Conservation (phyloP, 2,113 vertebrate genomes). For the Calyptommatus sinebrachiatus region DNA sequence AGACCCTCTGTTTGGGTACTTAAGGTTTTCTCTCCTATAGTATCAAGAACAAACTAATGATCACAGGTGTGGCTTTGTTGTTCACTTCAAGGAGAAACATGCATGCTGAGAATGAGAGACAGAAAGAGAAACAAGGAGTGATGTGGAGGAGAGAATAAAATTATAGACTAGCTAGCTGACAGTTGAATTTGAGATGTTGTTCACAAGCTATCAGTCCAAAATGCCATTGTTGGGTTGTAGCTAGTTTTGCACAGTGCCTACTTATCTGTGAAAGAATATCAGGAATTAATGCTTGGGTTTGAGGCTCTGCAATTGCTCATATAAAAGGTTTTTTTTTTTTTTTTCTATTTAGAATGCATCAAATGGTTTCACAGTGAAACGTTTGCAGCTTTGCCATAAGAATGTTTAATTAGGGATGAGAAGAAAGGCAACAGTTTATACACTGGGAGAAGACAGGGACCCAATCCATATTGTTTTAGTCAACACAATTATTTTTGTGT, state of each 20-base stretch:
- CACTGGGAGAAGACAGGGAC: too few relatives aligned
- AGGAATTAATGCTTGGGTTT: not conserved
- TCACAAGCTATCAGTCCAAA: not conserved
- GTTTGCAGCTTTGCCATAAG: not conserved
- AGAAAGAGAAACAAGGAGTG: not conserved
- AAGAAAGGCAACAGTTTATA: not conserved
- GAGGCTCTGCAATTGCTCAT: not conserved
- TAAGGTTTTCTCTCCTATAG: not conserved
- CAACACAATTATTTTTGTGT: not conserved
- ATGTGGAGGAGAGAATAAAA: not conserved
- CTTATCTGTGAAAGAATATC: not conserved
- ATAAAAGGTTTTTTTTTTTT: not conserved
- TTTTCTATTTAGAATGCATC: not conserved
- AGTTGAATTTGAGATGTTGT: not conserved
- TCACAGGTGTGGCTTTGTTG: slow-evolving; percentile 15
- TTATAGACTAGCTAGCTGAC: accelerated
- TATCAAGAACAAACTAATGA: slow-evolving; percentile 19
- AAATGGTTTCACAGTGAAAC: not conserved
- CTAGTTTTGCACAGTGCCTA: not conserved
- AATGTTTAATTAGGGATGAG: not conserved
- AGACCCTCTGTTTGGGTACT: slow-evolving; percentile 27
- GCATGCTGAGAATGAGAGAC: not conserved
- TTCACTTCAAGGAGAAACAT: not conserved
- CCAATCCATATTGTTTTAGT: not conserved
- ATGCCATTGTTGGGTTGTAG: not conserved